These are phyloP conservation scores for Pyrochroa serraticornis DNA, from an alignment of 2,888 invertebrate genomes.

Conservation along the genomic window DNA sequence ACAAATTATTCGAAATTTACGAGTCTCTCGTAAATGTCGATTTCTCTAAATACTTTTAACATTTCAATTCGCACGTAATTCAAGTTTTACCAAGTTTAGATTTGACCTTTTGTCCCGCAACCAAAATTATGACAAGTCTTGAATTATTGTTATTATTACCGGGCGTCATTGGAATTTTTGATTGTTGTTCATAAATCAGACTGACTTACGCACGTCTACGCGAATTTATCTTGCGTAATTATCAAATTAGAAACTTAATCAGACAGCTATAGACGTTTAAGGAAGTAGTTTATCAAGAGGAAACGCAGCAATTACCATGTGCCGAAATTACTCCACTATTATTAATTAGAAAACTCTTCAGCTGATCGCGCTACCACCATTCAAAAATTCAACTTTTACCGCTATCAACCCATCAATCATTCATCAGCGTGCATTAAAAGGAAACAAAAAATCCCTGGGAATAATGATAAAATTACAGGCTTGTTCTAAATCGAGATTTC, in stretches of 20 bases:
- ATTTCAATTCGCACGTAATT: neutral
- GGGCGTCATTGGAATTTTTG: constrained; percentile 24
- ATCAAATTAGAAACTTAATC: constrained; percentile 18
- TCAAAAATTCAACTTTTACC: constrained; percentile 8
- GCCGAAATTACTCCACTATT: constrained; percentile 10
- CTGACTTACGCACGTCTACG: neutral
- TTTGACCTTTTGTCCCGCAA: constrained; percentile 15
- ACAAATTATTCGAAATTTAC: constrained; percentile 6
- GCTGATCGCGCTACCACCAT: constrained; percentile 4
- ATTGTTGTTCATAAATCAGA: constrained; percentile 21
- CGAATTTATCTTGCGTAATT: neutral
- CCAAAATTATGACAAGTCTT: constrained; percentile 9
- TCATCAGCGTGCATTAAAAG: neutral
- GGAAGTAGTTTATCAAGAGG: constrained; percentile 22
- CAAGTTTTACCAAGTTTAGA: neutral
- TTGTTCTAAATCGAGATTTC: neutral
- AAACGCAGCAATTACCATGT: constrained; percentile 15
- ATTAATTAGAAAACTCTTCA: constrained; percentile 9
- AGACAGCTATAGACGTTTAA: constrained; percentile 11
- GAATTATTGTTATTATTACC: constrained; percentile 26
- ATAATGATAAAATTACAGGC: neutral
- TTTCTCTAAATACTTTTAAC: constrained; percentile 2
- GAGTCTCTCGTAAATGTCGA: constrained; percentile 5
- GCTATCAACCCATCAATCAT: constrained; percentile 5
- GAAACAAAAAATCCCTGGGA: neutral